These are phyloP conservation scores for Agelaius tricolor DNA, from an alignment of 2,113 vertebrate species.

Conservation along the genomic window DNA sequence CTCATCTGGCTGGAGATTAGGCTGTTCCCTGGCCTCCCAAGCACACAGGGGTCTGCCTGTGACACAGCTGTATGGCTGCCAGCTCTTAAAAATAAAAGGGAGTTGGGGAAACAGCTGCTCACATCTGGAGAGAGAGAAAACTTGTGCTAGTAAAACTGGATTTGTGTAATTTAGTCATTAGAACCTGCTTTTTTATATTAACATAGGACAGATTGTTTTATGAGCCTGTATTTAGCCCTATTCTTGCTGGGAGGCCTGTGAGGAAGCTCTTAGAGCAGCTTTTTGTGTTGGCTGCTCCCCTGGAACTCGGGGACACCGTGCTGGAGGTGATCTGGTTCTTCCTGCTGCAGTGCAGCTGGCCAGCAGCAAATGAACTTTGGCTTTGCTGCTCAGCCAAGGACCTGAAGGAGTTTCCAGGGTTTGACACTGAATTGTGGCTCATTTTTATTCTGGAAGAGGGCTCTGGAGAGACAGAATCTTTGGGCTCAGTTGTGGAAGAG, in stretches of 20 bases:
- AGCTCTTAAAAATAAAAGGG: neutral
- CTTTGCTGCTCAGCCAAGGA: neutral
- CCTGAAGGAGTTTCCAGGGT: neutral
- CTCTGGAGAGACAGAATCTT: neutral
- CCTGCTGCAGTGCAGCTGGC: neutral
- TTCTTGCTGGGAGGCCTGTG: neutral
- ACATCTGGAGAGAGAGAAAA: neutral
- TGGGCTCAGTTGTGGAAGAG: neutral
- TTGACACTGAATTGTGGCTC: neutral
- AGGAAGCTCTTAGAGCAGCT: neutral
- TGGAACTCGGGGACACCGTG: neutral
- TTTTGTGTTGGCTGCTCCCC: neutral
- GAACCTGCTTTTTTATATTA: neutral
- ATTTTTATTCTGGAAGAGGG: neutral
- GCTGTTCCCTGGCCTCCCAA: neutral
- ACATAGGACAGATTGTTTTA: neutral
- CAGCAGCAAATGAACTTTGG: neutral
- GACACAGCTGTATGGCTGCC: neutral
- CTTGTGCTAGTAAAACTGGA: neutral
- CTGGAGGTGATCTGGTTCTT: neutral
- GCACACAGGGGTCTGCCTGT: neutral
- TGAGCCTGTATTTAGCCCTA: neutral
- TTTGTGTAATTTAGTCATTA: neutral
- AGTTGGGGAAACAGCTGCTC: conserved; percentile 15
- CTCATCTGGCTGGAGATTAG: neutral